Evolutionary conservation across 2,113 vertebrate species (phyloP).

Genomic region (Mionectes macconnelli): DNA sequence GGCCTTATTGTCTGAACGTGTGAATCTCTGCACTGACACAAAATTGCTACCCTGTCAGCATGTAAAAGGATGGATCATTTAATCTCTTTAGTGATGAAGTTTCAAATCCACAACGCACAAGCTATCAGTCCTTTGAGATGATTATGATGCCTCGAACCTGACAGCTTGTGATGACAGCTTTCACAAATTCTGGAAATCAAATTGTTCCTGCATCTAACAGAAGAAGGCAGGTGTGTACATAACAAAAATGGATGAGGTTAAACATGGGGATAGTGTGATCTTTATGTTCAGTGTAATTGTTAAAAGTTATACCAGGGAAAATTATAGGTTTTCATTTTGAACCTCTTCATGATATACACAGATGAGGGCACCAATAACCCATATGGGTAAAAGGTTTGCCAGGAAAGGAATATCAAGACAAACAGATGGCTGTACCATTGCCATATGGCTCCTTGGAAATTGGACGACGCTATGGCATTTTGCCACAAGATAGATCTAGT

Average conservation of each 20-base stretch:
- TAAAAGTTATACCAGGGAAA: constrained; percentile 53
- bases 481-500: constrained; percentile 69
- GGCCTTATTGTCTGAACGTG: constrained; percentile 60
- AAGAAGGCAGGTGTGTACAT: constrained; percentile 56
- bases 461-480: constrained; percentile 45
- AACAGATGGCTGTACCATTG: constrained; percentile 74
- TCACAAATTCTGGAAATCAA: constrained; percentile 61
- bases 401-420: constrained; percentile 71
- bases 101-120: constrained; percentile 67
- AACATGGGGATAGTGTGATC: constrained; percentile 48
- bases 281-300: constrained; percentile 60
- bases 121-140: constrained; percentile 69
- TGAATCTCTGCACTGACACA: constrained; percentile 63
- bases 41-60: constrained; percentile 74
- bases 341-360: constrained; percentile 63
- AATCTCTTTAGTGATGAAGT: constrained; percentile 72
- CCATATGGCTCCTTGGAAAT: constrained; percentile 73
- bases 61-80: constrained; percentile 70
- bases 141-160: constrained; percentile 58
- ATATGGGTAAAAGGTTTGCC: constrained; percentile 76
- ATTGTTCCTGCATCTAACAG: constrained; percentile 33
- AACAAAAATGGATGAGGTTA: constrained; percentile 50
- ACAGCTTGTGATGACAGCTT: constrained; percentile 69
- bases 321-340: constrained; percentile 47
- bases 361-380: constrained; percentile 73